Conservation (phyloP, 2,797 vertebrate genomes). For the Muscicapa comitata region DNA sequence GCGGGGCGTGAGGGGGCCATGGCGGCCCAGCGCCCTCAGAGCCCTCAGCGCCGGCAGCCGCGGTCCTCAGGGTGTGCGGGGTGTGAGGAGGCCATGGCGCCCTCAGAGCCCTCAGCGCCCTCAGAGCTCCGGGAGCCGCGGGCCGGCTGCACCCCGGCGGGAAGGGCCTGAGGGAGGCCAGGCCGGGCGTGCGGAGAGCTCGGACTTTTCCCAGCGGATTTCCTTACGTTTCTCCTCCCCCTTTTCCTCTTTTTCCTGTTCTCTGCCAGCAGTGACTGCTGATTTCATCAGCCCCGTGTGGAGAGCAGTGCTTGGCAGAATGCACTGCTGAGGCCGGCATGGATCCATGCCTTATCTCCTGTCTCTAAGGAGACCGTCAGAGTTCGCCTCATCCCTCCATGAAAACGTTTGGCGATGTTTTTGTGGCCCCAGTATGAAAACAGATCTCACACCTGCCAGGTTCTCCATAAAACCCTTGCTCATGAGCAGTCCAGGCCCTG, state of each 20-base stretch:
- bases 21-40: not conserved
- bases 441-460: not conserved
- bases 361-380: not conserved
- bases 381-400: fast-evolving
- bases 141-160: not conserved
- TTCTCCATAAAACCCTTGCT: not conserved
- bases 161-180: not conserved
- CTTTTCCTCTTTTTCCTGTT: not conserved
- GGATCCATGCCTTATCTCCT: not conserved
- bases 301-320: not conserved
- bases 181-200: fast-evolving
- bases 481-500: not conserved
- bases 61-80: fast-evolving
- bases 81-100: too few species aligned
- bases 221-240: fast-evolving
- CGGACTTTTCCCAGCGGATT: not conserved
- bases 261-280: not conserved
- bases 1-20: too few species aligned
- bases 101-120: too few species aligned
- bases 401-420: not conserved
- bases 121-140: not conserved
- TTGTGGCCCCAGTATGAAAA: not conserved
- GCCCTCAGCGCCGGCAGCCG: not conserved
- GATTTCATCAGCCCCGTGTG: not conserved
- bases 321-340: fast-evolving